A percentile compares a stretch with the other conserved stretches of the same genome.
These are phyloP conservation scores for Mesaphorura yosii DNA, from an alignment of 1,140 invertebrate species.

Conservation along the genomic window DNA sequence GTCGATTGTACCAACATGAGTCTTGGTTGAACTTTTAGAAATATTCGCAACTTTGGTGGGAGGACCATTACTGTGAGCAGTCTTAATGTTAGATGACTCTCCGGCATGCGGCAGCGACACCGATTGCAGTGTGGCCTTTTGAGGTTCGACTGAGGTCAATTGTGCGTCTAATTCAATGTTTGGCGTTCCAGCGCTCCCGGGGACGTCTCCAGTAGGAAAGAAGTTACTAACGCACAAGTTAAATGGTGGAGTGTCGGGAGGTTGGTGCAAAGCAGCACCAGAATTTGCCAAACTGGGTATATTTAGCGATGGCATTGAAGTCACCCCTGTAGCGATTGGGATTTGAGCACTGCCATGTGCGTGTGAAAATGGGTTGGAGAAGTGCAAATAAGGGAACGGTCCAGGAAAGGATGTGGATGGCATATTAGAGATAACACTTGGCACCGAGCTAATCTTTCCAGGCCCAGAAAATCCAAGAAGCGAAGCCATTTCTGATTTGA, in stretches of 20 bases:
- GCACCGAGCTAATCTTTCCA: slow-evolving; percentile 3
- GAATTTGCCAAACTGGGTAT: too few species aligned
- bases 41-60: too few species aligned
- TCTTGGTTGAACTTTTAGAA: background rate
- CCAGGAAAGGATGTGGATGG: background rate
- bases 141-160: too few species aligned
- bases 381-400: background rate
- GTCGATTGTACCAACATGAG: too few species aligned
- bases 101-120: too few species aligned
- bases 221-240: slow-evolving; percentile 24
- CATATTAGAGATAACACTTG: too few species aligned
- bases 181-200: too few species aligned
- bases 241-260: slow-evolving; percentile 18
- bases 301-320: slow-evolving; percentile 5
- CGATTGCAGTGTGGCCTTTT: too few species aligned
- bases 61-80: too few species aligned
- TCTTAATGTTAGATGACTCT: too few species aligned
- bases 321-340: slow-evolving; percentile 7
- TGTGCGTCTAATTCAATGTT: too few species aligned
- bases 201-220: slow-evolving; percentile 17
- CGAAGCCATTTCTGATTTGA: slow-evolving; percentile 29
- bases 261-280: too few species aligned
- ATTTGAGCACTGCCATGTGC: background rate
- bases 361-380: background rate
- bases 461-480: slow-evolving; percentile 15